Evolutionary conservation across 1,140 invertebrate genomes (phyloP).

Genomic region (Macrostomum lignano): DNA sequence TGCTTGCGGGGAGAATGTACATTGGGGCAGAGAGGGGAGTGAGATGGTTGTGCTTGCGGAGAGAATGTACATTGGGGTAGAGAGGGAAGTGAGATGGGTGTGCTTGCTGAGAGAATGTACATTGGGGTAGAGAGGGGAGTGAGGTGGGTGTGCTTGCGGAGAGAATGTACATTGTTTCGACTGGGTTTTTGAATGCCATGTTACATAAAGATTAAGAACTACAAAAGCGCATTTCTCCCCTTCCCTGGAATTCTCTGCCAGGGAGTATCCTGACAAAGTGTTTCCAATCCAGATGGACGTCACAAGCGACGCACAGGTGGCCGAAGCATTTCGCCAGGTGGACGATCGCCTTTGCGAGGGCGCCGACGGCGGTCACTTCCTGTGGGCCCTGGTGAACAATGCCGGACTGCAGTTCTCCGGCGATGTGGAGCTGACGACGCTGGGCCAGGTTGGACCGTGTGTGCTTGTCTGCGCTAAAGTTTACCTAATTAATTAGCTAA

Average conservation of each 20-base stretch:
- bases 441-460: not conserved
- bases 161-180: too few relatives aligned
- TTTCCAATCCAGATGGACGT: conserved; percentile 11
- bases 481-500: too few relatives aligned
- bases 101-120: too few relatives aligned
- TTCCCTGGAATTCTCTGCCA: conserved; percentile 3
- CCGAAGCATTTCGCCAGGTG: not conserved
- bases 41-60: too few relatives aligned
- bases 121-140: too few relatives aligned
- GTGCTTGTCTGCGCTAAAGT: too few relatives aligned
- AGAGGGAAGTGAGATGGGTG: too few relatives aligned
- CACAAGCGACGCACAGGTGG: conserved; percentile 3
- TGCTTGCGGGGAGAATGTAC: too few relatives aligned
- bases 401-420: conserved; percentile 14
- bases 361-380: not conserved
- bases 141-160: too few relatives aligned
- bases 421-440: conserved; percentile 11
- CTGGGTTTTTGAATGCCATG: conserved; percentile 3
- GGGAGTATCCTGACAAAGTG: too few relatives aligned
- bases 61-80: too few relatives aligned
- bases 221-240: not conserved
- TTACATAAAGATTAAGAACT: conserved; percentile 2
- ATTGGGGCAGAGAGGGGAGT: too few relatives aligned
- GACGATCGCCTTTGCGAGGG: not conserved
- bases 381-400: conserved; percentile 22